Conservation (phyloP, 2,113 vertebrate species). For the Melanocharis versteri region DNA sequence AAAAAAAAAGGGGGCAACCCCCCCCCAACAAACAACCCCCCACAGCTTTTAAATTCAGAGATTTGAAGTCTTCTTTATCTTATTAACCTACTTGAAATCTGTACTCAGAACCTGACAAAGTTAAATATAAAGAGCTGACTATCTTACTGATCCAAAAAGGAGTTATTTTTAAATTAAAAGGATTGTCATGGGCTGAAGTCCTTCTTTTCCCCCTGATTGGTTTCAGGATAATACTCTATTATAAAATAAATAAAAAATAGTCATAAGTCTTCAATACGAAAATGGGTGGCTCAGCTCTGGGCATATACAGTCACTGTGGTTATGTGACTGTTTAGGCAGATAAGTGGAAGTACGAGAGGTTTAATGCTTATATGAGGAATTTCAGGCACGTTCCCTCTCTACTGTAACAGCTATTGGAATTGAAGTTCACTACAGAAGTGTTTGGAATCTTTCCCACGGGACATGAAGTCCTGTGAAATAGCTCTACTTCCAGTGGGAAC, state of each 20-base stretch:
- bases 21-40: rapidly evolving
- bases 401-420: background rate
- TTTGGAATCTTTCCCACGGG: background rate
- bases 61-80: background rate
- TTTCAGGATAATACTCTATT: background rate
- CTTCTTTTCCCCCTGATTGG: background rate
- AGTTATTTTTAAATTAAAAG: background rate
- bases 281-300: background rate
- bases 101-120: background rate
- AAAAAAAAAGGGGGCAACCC: rapidly evolving
- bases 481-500: background rate
- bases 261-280: background rate
- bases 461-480: background rate
- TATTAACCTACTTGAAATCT: background rate
- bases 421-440: background rate
- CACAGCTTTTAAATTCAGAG: background rate
- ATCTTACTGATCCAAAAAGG: background rate
- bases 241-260: background rate
- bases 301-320: background rate
- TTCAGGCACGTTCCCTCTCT: background rate
- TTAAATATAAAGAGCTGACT: background rate
- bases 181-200: background rate
- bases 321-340: background rate
- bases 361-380: background rate
- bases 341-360: background rate